These are phyloP conservation scores for Columba livia DNA, from an alignment of 2,113 vertebrate species.

Conservation along the genomic window DNA sequence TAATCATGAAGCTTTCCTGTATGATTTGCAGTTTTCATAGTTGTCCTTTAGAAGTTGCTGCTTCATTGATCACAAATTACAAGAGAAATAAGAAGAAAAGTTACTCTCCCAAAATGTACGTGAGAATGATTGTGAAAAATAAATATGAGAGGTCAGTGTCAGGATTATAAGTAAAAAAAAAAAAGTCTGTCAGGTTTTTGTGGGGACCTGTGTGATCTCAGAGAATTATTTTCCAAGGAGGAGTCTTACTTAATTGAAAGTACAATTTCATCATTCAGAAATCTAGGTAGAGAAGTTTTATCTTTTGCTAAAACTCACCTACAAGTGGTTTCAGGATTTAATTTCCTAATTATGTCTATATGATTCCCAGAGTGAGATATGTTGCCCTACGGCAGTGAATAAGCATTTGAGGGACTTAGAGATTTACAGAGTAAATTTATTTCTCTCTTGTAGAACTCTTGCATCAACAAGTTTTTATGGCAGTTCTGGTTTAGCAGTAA, in stretches of 20 bases:
- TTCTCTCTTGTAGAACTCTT: background rate
- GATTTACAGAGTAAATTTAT: background rate
- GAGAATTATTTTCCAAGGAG: conserved; percentile 47
- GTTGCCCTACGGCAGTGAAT: background rate
- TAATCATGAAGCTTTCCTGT: conserved; percentile 42
- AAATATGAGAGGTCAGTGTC: conserved; percentile 25
- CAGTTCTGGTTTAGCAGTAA: background rate
- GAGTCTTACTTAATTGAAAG: conserved; percentile 37
- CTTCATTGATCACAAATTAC: background rate
- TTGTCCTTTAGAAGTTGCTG: conserved; percentile 60
- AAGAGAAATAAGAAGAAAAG: background rate
- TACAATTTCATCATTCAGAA: conserved; percentile 1
- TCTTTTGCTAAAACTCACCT: background rate
- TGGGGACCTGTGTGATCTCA: conserved; percentile 12
- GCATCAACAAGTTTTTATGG: background rate
- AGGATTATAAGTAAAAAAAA: conserved; percentile 39
- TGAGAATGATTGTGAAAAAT: background rate
- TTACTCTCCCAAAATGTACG: background rate
- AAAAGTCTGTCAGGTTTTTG: conserved; percentile 28
- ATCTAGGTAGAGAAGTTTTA: background rate
- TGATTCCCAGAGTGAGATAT: background rate
- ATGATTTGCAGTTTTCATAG: conserved; percentile 23
- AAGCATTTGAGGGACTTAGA: background rate
- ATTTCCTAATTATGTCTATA: background rate
- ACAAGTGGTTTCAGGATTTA: background rate